Evolutionary conservation across 2,888 invertebrate genomes (phyloP), one percentile per base, ranked within the genome.

Genomic region (Dolichomitus sp.): DNA sequence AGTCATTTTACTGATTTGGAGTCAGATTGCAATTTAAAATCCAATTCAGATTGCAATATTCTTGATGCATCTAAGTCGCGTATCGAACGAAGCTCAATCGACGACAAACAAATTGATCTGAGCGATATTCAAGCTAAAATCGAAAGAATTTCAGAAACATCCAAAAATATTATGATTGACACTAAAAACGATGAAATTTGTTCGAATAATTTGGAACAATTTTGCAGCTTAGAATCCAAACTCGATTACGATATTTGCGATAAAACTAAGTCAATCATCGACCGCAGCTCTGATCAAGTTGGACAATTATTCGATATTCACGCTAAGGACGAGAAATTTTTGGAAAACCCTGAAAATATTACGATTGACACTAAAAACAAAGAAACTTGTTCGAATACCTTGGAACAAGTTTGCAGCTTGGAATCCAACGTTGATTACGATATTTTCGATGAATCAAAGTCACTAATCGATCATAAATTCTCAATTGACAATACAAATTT

Each of bases 1-100:
- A 23, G 23, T 23, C 23, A 23, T 23, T 23, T 23, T 1, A 23
- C 23, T 23, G 23, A 23, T 23, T 23, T 23, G 23, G 23, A 1
- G 23, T 23, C 23, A 23, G 2, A 63, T 57, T 33, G 45, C 30
- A 30, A 54, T 17, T 76, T 59, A 42, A 76, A 81, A 52, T 59
- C 12, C 19, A 66, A 33, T 30, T 88, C 91, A 4, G 90, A 90
- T 83, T 93, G 93, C 63, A 91, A 93, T 86, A 90, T 93, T 50
- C 84, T 93, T 50, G 89, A 89, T 42, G 92, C 92, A 52, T 87
- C 88, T 12, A 52, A 87, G 7, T 86, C 89, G 45, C 19, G 89
- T 19, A 73, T 87, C 48, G 90, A 90, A 69, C 83, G 70, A 23
- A 23, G n/a, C n/a, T n/a, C n/a, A n/a, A n/a, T n/a, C n/a, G n/a